phyloP scores from a whole-genome alignment of 2,113 vertebrate species.

The Plecturocebus donacophilus region DNA sequence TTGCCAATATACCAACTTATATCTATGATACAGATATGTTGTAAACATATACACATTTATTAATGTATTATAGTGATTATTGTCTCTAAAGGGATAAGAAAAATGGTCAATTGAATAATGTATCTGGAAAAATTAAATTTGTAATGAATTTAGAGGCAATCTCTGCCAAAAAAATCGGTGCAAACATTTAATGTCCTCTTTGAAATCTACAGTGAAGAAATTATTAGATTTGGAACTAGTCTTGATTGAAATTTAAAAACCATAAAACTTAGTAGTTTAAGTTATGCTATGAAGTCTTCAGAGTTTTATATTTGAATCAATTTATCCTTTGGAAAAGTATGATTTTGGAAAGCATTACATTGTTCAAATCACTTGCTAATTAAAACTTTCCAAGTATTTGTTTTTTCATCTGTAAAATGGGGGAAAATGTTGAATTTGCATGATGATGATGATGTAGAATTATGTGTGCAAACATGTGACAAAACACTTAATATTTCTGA shows the following conservation, averaged over 20 bases:
- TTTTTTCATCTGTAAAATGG: not conserved
- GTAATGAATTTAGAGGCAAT: not conserved
- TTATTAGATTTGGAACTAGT: not conserved
- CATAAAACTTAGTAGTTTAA: constrained; percentile 8
- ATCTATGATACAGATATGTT: not conserved
- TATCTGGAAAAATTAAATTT: not conserved
- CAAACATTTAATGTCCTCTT: constrained; percentile 32
- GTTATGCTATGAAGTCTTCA: not conserved
- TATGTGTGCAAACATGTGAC: not conserved
- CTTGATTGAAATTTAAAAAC: constrained; percentile 39
- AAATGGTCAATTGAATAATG: not conserved
- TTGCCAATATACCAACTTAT: not conserved
- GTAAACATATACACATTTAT: not conserved
- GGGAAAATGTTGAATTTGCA: constrained; percentile 20
- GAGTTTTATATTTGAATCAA: constrained; percentile 16
- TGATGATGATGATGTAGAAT: not conserved
- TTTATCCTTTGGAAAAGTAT: not conserved
- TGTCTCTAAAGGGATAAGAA: not conserved
- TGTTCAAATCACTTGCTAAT: constrained; percentile 29
- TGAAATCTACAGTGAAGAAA: constrained; percentile 15
- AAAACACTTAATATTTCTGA: constrained; percentile 20
- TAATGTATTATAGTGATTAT: not conserved
- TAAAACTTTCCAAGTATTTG: not conserved
- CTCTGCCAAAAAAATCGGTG: not conserved
- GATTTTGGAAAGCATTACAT: not conserved